phyloP scores from a whole-genome alignment of 2,888 invertebrate species.

The Bimastos eiseni region DNA sequence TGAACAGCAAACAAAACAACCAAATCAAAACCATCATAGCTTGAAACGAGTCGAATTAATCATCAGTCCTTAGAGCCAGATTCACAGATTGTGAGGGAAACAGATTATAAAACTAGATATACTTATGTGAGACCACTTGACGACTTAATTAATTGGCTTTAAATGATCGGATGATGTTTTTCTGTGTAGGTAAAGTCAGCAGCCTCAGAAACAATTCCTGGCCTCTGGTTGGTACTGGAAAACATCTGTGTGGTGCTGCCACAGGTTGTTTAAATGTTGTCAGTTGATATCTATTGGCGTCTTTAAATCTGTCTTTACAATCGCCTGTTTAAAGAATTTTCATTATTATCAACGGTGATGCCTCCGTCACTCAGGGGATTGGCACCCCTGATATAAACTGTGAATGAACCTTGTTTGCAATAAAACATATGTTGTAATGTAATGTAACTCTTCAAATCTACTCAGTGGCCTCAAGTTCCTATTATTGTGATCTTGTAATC shows the following conservation, averaged over 20 bases:
- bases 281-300: not conserved
- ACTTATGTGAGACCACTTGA: not conserved
- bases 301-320: not conserved
- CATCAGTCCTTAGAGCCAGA: not conserved
- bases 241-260: conserved; percentile 86
- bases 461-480: not conserved
- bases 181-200: conserved; percentile 50
- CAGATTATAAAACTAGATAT: not conserved
- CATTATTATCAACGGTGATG: not conserved
- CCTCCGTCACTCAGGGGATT: not conserved
- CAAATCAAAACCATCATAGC: not conserved
- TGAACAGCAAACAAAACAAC: not conserved
- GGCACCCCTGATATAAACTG: too few relatives aligned
- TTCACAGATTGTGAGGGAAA: not conserved
- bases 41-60: not conserved
- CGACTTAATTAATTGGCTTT: not conserved
- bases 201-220: conserved; percentile 46
- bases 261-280: conserved; percentile 71
- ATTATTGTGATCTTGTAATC: not conserved
- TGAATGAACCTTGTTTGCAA: too few relatives aligned
- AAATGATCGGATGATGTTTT: conserved; percentile 22
- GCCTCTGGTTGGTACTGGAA: conserved; percentile 73
- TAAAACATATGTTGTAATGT: too few relatives aligned
- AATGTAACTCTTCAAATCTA: too few relatives aligned
- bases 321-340: not conserved